phyloP scores from a whole-genome alignment of 2,797 vertebrate species.

The Anabas testudineus region DNA sequence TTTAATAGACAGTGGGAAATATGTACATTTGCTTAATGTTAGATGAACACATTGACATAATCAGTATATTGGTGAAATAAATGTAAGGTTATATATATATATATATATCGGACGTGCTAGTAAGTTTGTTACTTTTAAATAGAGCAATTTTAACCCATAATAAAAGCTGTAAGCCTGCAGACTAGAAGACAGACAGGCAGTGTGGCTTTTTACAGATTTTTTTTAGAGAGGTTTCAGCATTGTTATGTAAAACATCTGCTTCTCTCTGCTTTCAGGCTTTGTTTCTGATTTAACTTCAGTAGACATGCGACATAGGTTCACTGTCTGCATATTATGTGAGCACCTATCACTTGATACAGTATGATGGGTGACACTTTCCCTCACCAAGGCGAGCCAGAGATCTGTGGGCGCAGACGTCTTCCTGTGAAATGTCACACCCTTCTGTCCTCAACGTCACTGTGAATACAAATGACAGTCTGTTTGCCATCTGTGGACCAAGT shows the following conservation, averaged over 20 bases:
- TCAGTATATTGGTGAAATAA: background rate
- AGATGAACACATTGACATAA: background rate
- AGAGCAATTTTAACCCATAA: background rate
- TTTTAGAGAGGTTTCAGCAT: too few species aligned
- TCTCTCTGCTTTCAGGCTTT: background rate
- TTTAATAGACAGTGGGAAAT: background rate
- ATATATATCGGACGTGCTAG: background rate
- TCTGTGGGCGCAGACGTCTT: constrained; percentile 78
- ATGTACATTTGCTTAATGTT: background rate
- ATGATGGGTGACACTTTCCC: constrained; percentile 52
- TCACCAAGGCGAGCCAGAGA: constrained; percentile 55
- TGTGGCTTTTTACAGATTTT: too few species aligned
- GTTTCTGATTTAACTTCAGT: constrained; percentile 30
- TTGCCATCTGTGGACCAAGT: constrained; percentile 81
- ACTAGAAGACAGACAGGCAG: background rate
- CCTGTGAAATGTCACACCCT: constrained; percentile 86
- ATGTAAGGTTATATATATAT: too few species aligned
- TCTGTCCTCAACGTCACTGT: constrained; percentile 75
- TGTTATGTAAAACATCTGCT: background rate
- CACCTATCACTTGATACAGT: constrained; percentile 42
- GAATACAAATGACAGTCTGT: constrained; percentile 84
- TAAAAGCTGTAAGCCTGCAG: background rate
- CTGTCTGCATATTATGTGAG: constrained; percentile 25
- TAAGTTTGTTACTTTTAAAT: background rate
- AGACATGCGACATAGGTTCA: constrained; percentile 38